Evolutionary conservation across 2,113 vertebrate genomes (phyloP), one percentile per base, ranked within the genome.

Genomic region (Lasiurus borealis): DNA sequence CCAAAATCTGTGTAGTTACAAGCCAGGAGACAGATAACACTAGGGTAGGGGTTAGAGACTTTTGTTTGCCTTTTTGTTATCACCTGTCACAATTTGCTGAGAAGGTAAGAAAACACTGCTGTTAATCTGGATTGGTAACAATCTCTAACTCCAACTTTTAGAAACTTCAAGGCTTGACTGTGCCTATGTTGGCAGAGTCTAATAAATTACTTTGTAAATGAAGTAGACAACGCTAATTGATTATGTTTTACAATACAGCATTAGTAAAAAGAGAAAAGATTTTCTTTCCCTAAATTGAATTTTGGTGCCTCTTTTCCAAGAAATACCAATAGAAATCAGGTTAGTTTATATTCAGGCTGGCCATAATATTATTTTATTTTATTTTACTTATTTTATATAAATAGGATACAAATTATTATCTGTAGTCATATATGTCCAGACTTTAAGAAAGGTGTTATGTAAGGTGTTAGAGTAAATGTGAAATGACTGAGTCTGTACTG

Each of bases 181-280:
- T 71, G 88, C 64, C 83, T 75, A 59, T 59, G 92, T 95, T 95
- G 94, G 92, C 96, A 97, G 88, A 16, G 15, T 23, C 91, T 96
- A 97, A 97, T 92, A 96, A 97, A 97, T 97, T 94, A 72, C 96
- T 97, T 92, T 95, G 97, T 88, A 96, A 97, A 97, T 96, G 97
- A 91, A 95, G 90, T 94, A 89, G 95, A 87, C 94, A 76, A 54
- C 18, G 0, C 76, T 97, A 97, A 97, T 93, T 91, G 92, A 97
- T 97, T 94, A 36, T 46, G 40, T 90, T 95, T 77, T 86, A 96
- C 94, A 94, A 94, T 81, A 91, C 54, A 85, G 80, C 69, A 9
- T 89, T 75, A 59, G 82, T 81, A 19, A 85, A 93, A 59, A 93
- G 27, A 89, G n/a, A 66, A 92, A 91, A 80, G 18, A 48, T 75